These are phyloP conservation scores for Stenchaetothrips biformis DNA, from an alignment of 2,888 invertebrate genomes.

Conservation along the genomic window DNA sequence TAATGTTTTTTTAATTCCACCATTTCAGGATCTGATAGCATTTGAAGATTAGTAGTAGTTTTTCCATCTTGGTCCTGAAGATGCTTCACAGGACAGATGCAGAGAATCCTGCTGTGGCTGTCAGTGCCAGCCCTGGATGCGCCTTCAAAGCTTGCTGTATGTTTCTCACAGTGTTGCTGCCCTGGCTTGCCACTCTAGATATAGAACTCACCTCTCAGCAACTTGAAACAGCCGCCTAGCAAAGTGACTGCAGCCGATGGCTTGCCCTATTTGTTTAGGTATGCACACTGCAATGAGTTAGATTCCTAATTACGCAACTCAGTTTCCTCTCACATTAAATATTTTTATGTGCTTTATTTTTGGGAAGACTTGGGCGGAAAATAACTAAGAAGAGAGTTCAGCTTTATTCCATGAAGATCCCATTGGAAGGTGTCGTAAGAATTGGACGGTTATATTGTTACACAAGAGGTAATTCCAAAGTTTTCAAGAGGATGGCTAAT, in stretches of 20 bases:
- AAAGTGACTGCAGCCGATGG: slow-evolving; percentile 80
- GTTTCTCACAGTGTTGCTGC: slow-evolving; percentile 85
- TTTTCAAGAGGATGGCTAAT: slow-evolving; percentile 77
- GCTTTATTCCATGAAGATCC: slow-evolving; percentile 84
- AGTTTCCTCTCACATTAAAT: slow-evolving; percentile 25
- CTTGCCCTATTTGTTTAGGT: slow-evolving; percentile 81
- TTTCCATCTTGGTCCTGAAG: slow-evolving; percentile 44
- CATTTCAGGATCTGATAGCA: slow-evolving; percentile 51
- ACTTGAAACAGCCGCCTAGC: slow-evolving; percentile 74
- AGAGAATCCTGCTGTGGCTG: slow-evolving; percentile 46
- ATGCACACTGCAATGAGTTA: slow-evolving; percentile 37
- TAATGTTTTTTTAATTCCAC: neutral
- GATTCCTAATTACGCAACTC: slow-evolving; percentile 26
- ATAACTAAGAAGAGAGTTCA: slow-evolving; percentile 52
- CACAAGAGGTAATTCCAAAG: slow-evolving; percentile 74
- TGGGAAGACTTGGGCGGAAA: slow-evolving; percentile 70
- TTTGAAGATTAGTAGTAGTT: slow-evolving; percentile 27
- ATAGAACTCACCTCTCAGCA: slow-evolving; percentile 67
- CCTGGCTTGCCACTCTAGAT: slow-evolving; percentile 77
- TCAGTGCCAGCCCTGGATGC: slow-evolving; percentile 45
- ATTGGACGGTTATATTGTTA: slow-evolving; percentile 74
- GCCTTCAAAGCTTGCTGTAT: slow-evolving; percentile 58
- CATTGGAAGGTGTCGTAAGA: slow-evolving; percentile 77
- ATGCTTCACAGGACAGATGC: slow-evolving; percentile 51
- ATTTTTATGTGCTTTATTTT: slow-evolving; percentile 27